Conservation (phyloP, 1,140 invertebrate species). For the Drosophila elegans region DNA sequence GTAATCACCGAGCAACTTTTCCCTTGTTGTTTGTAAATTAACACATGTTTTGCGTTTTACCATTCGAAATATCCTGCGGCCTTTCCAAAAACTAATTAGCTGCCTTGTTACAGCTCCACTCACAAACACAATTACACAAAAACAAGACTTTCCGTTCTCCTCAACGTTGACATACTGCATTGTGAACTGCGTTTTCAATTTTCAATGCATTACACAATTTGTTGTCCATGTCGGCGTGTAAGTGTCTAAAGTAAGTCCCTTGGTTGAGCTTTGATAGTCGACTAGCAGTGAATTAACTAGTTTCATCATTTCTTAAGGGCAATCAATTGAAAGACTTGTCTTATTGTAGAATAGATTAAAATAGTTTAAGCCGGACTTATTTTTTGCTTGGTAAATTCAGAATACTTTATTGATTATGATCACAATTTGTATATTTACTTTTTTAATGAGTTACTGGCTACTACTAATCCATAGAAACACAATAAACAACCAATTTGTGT, state of each 20-base stretch:
- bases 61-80: slow-evolving; percentile 69
- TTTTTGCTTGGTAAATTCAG: too few species aligned
- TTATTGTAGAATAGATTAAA: too few species aligned
- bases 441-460: neutral
- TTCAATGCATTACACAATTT: slow-evolving; percentile 35
- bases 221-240: slow-evolving; percentile 1
- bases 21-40: slow-evolving; percentile 56
- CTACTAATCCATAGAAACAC: neutral
- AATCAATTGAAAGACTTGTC: neutral
- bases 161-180: slow-evolving; percentile 32
- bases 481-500: neutral
- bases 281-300: slow-evolving; percentile 4
- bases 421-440: too few species aligned
- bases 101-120: slow-evolving; percentile 39
- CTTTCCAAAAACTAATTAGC: slow-evolving; percentile 77
- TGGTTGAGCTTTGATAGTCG: slow-evolving; percentile 17
- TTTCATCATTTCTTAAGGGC: neutral
- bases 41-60: slow-evolving; percentile 67
- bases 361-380: too few species aligned
- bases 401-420: too few species aligned
- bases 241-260: slow-evolving; percentile 17
- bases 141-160: slow-evolving; percentile 42
- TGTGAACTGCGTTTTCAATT: slow-evolving; percentile 22
- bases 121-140: slow-evolving; percentile 12
- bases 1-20: neutral